Percentiles rank a stretch among this genome's conserved stretches.
Evolutionary conservation across 2,888 invertebrate species (phyloP).

Genomic region (Poecilus cupreus): DNA sequence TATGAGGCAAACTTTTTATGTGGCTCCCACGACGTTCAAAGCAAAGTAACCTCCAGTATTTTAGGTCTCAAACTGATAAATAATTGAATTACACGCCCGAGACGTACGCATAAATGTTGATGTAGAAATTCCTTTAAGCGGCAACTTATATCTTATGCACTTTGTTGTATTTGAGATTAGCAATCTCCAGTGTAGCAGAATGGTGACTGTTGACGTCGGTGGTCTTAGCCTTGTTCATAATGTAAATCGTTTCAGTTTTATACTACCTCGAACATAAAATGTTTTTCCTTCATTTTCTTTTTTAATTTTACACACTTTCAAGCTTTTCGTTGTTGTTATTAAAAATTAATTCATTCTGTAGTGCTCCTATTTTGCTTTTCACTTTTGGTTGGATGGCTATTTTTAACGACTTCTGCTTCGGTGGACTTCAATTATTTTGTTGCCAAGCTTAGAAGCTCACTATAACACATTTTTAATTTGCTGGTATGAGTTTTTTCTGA

Average conservation of each 20-base stretch:
- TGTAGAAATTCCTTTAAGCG: background rate
- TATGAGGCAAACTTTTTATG: slow-evolving; percentile 5
- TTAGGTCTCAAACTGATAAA: background rate
- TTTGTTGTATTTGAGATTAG: background rate
- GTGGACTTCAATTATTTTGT: background rate
- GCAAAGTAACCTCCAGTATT: background rate
- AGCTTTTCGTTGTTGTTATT: background rate
- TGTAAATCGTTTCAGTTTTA: too few relatives aligned
- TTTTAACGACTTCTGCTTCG: background rate
- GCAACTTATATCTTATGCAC: background rate
- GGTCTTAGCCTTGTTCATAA: too few relatives aligned
- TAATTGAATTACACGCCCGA: background rate
- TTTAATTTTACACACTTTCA: background rate
- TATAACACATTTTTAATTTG: too few relatives aligned
- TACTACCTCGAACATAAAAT: too few relatives aligned
- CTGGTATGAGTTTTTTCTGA: too few relatives aligned
- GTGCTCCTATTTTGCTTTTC: background rate
- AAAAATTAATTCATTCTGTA: background rate
- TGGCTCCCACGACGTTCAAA: background rate
- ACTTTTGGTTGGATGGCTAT: background rate
- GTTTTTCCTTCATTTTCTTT: background rate
- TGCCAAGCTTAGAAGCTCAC: background rate
- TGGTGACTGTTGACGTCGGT: too few relatives aligned
- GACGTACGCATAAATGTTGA: background rate
- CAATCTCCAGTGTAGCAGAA: background rate